Evolutionary conservation across 2,113 vertebrate genomes (phyloP).

Genomic region (Urocolius indicus): DNA sequence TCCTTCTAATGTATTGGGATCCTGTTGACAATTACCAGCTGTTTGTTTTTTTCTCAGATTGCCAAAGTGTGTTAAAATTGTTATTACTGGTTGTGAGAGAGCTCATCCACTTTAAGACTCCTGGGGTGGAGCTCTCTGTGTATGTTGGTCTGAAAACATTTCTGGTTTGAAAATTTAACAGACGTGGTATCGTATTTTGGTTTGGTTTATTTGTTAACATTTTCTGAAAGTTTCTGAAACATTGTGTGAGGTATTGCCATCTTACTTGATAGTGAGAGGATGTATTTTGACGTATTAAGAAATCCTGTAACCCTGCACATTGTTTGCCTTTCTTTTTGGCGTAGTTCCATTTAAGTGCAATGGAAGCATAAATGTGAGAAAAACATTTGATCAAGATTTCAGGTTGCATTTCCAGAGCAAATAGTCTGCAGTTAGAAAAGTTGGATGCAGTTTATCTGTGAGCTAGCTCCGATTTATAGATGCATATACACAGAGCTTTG

Average conservation of each 20-base stretch:
- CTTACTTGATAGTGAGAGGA: not conserved
- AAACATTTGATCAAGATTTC: not conserved
- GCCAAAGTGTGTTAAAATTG: not conserved
- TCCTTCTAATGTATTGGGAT: not conserved
- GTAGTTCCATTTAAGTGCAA: not conserved
- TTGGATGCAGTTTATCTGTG: not conserved
- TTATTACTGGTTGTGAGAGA: not conserved
- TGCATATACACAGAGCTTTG: not conserved
- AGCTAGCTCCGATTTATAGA: not conserved
- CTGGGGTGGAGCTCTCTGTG: not conserved
- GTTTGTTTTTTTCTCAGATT: not conserved
- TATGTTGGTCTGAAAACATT: not conserved
- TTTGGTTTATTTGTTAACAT: not conserved
- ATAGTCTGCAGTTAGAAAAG: not conserved
- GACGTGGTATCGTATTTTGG: not conserved
- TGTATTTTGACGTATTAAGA: not conserved
- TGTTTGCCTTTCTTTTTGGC: not conserved
- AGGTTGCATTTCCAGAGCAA: not conserved
- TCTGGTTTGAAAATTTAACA: not conserved
- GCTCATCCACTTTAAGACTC: not conserved
- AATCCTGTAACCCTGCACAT: not conserved
- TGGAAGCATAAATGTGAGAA: not conserved
- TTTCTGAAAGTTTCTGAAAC: not conserved
- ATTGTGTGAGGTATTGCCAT: not conserved
- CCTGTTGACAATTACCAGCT: not conserved